Conservation (phyloP, 92 coral and sea anemone species). For the Parazoanthus atlanticus region DNA sequence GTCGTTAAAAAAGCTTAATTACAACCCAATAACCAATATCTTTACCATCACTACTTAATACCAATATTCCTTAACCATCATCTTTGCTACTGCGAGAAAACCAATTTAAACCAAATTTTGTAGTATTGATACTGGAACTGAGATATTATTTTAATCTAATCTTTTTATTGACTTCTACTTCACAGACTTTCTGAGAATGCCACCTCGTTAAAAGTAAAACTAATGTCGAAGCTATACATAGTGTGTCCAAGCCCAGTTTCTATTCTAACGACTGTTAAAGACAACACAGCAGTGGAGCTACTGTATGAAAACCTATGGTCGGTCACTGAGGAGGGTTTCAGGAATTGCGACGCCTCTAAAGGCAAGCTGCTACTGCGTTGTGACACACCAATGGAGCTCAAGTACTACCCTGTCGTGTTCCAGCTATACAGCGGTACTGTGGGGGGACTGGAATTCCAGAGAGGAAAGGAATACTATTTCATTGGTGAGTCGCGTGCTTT, state of each 20-base stretch:
- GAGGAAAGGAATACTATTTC: slow-evolving; percentile 38
- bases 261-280: slow-evolving; percentile 28
- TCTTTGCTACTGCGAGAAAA: no score
- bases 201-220: background rate
- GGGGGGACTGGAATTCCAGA: slow-evolving; percentile 28
- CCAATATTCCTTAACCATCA: no score
- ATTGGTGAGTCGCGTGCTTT: slow-evolving; percentile 16
- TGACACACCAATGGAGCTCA: slow-evolving; percentile 32
- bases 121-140: background rate
- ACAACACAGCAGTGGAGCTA: slow-evolving; percentile 31
- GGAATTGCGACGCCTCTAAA: slow-evolving; percentile 11
- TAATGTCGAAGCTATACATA: slow-evolving; percentile 27
- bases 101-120: background rate
- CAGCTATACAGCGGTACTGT: slow-evolving; percentile 39
- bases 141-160: background rate
- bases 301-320: slow-evolving; percentile 36
- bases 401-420: slow-evolving; percentile 40
- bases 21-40: no score
- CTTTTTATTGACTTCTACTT: background rate
- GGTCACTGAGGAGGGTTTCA: slow-evolving; percentile 24
- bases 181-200: slow-evolving; percentile 3
- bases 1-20: no score
- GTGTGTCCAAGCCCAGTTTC: slow-evolving; percentile 44
- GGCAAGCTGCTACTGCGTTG: slow-evolving; percentile 18
- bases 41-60: no score